phyloP scores from a whole-genome alignment of 2,888 invertebrate genomes.

The Drosophila buzzatii region DNA sequence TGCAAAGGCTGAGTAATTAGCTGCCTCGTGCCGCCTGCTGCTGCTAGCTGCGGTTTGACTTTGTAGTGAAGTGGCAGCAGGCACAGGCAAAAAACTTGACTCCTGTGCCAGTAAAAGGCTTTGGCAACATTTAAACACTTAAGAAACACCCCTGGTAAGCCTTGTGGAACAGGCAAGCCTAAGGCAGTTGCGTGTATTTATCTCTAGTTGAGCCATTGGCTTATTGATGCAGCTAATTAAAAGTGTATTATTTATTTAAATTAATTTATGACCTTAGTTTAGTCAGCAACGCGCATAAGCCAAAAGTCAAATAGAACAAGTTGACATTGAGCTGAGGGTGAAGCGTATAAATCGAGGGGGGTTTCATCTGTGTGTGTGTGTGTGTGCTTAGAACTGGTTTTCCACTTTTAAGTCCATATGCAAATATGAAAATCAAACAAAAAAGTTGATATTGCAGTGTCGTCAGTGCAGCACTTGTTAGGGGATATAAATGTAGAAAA shows the following conservation, averaged over 20 bases:
- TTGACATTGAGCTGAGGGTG: neutral
- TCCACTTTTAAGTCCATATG: conserved; percentile 54
- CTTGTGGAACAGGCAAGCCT: conserved; percentile 27
- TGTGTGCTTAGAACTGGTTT: conserved; percentile 63
- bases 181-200: conserved; percentile 17
- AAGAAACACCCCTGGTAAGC: conserved; percentile 51
- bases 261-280: conserved; percentile 62
- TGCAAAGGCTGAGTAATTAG: conserved; percentile 71
- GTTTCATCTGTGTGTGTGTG: neutral
- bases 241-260: conserved; percentile 74
- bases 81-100: conserved; percentile 10
- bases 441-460: conserved; percentile 8
- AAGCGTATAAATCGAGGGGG: neutral
- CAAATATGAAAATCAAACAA: conserved; percentile 57
- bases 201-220: conserved; percentile 20
- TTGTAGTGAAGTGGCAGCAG: conserved; percentile 69
- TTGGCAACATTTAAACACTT: conserved; percentile 73
- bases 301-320: conserved; percentile 62
- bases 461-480: neutral
- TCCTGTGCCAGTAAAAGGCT: conserved; percentile 40
- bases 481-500: neutral
- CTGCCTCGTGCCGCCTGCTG: conserved; percentile 48
- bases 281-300: conserved; percentile 55
- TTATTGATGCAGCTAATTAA: conserved; percentile 71
- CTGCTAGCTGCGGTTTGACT: conserved; percentile 64